phyloP scores from a whole-genome alignment of 2,797 vertebrate species.

The Microctenopoma lineatum region DNA sequence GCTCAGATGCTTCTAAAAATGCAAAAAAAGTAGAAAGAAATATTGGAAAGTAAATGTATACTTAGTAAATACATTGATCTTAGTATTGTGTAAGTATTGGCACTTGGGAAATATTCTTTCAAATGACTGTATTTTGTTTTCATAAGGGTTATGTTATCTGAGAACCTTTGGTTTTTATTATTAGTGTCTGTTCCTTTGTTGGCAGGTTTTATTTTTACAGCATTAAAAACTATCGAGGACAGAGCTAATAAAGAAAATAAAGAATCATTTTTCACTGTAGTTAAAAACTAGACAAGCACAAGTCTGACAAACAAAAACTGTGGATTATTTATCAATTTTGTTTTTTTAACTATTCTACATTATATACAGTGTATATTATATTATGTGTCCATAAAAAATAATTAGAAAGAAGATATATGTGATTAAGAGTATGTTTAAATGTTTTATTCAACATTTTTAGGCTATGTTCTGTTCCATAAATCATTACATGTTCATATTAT shows the following conservation, averaged over 20 bases:
- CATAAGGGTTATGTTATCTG: background rate
- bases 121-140: too few relatives aligned
- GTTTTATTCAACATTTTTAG: background rate
- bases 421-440: background rate
- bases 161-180: background rate
- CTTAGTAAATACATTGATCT: too few relatives aligned
- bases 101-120: too few relatives aligned
- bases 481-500: conserved; percentile 41
- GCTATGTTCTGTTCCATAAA: conserved; percentile 19
- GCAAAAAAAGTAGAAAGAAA: too few relatives aligned
- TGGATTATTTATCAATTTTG: background rate
- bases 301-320: background rate
- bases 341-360: background rate
- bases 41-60: too few relatives aligned
- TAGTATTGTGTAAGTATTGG: too few relatives aligned
- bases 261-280: background rate
- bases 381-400: background rate
- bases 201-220: background rate
- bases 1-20: too few relatives aligned
- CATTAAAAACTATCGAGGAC: background rate
- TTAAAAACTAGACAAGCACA: background rate
- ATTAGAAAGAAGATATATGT: background rate
- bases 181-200: background rate
- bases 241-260: background rate
- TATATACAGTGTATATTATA: background rate